Conservation (phyloP, 1,140 invertebrate genomes). For the Drosophila leontia region DNA sequence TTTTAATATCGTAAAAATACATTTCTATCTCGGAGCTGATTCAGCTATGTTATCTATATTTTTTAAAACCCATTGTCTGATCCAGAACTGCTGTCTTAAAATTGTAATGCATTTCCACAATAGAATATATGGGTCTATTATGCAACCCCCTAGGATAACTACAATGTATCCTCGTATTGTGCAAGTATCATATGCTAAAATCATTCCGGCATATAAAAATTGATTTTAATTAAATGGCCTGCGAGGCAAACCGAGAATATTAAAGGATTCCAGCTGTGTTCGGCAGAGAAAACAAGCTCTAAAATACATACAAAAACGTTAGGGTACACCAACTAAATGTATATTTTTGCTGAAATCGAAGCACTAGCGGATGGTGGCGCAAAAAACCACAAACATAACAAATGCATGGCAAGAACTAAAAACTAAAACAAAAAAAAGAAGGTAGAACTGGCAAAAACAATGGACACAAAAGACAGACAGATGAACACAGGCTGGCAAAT, state of each 20-base stretch:
- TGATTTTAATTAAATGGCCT: conserved; percentile 54
- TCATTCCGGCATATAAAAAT: conserved; percentile 40
- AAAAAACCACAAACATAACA: conserved; percentile 22
- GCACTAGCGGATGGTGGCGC: background rate
- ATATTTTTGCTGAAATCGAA: conserved; percentile 6
- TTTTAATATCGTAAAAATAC: background rate
- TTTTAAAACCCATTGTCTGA: background rate
- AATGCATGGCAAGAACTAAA: conserved; percentile 24
- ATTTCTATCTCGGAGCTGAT: background rate
- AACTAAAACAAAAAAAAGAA: conserved; percentile 3
- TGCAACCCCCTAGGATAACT: background rate
- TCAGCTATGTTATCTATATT: too few relatives aligned
- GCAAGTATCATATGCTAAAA: conserved; percentile 11
- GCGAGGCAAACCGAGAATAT: background rate
- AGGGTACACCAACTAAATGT: conserved; percentile 1
- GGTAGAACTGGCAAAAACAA: conserved; percentile 33
- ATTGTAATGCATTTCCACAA: too few relatives aligned
- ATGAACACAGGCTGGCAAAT: conserved; percentile 62
- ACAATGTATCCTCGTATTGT: background rate
- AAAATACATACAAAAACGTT: background rate
- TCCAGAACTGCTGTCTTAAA: background rate
- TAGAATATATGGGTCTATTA: too few relatives aligned
- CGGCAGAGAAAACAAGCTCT: background rate
- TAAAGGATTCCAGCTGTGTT: conserved; percentile 2
- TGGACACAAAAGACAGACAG: conserved; percentile 39